Base-by-base conservation (phyloP, 1,140 invertebrate species). In the Monochamus saltuarius region DNA sequence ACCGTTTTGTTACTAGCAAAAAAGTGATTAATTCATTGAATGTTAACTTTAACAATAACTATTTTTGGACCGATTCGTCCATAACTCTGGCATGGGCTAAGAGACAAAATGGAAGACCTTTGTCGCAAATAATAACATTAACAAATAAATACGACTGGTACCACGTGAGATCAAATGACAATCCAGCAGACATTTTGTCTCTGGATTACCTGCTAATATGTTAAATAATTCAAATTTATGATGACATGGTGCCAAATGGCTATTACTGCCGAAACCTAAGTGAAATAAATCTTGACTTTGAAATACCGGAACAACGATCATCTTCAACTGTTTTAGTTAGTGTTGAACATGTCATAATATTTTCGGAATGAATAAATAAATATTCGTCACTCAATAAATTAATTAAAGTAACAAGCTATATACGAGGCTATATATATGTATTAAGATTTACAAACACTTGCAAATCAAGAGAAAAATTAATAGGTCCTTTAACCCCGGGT, bases 1-100 rank as follows among this genome's bases (percentile, higher is more conserved):
- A 79, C 63, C 11, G 76, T 78, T 1, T 14, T 72, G 19, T 38
- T 80, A 16, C 62, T 73, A 1, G 64, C 69, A 56, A 17, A 17
- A 65, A 49, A 42, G 62, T 51, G 8, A 52, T 11, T 45, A 55
- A 55, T 3, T 36, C 52, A 13, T 16, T 55, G 4, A 7, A 39
- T 4, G 8, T 55, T 3, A 36, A 40, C 2, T 42, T 55, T 42
- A 2, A 39, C 16, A 10, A 42, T 2, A 19, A 22, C 2, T 42
- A 40, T 22, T 55, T 37, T 7, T 55, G 39, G 52, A 42, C 36
- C 3, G 52, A 42, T n/a, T 55, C 37, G 4, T 42, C 40, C 6
- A 42, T 39, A 14, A 14, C 52, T 3, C 7, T 42, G 4, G 19
- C 36, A 17, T 55, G 52, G 52, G 22, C 40, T 2, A 36, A 55